Evolutionary conservation across 2,888 invertebrate genomes (phyloP).

Genomic region (Ptychoptera contaminata): DNA sequence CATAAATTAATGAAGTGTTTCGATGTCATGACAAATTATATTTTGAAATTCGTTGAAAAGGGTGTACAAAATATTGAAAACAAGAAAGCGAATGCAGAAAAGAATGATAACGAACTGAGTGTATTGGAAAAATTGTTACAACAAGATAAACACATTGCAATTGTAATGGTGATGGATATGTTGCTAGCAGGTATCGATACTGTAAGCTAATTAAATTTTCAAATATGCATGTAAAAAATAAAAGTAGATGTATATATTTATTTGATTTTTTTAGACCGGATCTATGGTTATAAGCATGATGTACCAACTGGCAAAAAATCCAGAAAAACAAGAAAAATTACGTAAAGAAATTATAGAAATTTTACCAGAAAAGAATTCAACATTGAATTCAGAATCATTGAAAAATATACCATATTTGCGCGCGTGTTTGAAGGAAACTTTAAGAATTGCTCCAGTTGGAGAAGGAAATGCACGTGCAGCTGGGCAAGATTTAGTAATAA

Average conservation of each 20-base stretch:
- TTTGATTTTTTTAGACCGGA: constrained; percentile 25
- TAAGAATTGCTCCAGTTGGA: constrained; percentile 41
- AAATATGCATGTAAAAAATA: neutral
- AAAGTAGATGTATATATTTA: neutral
- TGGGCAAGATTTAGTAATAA: constrained; percentile 37
- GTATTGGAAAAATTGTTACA: constrained; percentile 47
- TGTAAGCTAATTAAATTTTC: constrained; percentile 29
- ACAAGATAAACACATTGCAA: constrained; percentile 42
- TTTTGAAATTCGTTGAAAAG: constrained; percentile 23
- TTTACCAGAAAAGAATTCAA: constrained; percentile 23
- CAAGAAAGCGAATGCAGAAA: constrained; percentile 8
- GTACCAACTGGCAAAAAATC: constrained; percentile 45
- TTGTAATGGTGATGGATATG: constrained; percentile 54
- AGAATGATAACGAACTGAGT: constrained; percentile 33
- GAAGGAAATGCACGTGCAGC: constrained; percentile 38
- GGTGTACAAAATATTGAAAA: constrained; percentile 20
- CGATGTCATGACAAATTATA: constrained; percentile 19
- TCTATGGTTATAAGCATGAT: constrained; percentile 33
- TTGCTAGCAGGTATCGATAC: constrained; percentile 55
- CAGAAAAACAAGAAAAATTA: constrained; percentile 45
- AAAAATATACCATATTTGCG: constrained; percentile 40
- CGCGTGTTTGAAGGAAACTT: constrained; percentile 54
- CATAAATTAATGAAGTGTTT: constrained; percentile 16
- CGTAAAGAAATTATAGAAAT: constrained; percentile 37
- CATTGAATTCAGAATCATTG: constrained; percentile 28